These are phyloP conservation scores for Plagodis pulveraria DNA, from an alignment of 2,888 invertebrate species.

Conservation along the genomic window DNA sequence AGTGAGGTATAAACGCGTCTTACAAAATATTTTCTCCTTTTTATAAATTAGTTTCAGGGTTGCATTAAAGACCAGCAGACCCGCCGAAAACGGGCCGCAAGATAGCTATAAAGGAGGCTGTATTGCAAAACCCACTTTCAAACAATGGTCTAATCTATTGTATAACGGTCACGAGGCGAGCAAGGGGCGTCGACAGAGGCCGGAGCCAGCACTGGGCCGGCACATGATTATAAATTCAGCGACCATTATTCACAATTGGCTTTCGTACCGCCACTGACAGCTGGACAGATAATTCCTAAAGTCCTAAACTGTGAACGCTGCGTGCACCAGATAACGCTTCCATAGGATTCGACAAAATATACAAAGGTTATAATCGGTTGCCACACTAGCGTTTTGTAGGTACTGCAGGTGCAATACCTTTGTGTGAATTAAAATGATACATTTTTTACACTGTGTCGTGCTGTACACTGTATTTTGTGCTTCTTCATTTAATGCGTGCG, in stretches of 20 bases:
- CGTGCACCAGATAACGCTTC: slow-evolving; percentile 72
- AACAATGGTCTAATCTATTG: slow-evolving; percentile 39
- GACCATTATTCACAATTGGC: slow-evolving; percentile 76
- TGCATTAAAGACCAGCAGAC: slow-evolving; percentile 22
- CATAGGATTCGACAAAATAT: slow-evolving; percentile 67
- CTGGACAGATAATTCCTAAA: slow-evolving; percentile 76
- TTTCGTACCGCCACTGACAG: slow-evolving; percentile 69
- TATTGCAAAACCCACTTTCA: slow-evolving; percentile 37
- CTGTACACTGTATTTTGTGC: slow-evolving; percentile 10
- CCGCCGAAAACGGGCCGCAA: slow-evolving; percentile 22
- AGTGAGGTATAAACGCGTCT: slow-evolving; percentile 5
- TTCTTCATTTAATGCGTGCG: slow-evolving; percentile 14
- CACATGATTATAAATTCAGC: slow-evolving; percentile 44
- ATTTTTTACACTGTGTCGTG: slow-evolving; percentile 8
- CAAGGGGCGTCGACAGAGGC: slow-evolving; percentile 9
- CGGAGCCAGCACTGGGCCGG: slow-evolving; percentile 29
- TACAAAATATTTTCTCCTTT: slow-evolving; percentile 20
- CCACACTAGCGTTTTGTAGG: slow-evolving; percentile 24
- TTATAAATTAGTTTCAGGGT: slow-evolving; percentile 24
- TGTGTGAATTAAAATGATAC: slow-evolving; percentile 11
- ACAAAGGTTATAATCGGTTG: slow-evolving; percentile 44
- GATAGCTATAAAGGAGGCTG: slow-evolving; percentile 33
- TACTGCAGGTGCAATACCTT: slow-evolving; percentile 22
- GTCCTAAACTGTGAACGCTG: slow-evolving; percentile 75
- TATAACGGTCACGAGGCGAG: slow-evolving; percentile 34